Evolutionary conservation across 2,113 vertebrate genomes (phyloP).

Genomic region (Mastomys natalensis): DNA sequence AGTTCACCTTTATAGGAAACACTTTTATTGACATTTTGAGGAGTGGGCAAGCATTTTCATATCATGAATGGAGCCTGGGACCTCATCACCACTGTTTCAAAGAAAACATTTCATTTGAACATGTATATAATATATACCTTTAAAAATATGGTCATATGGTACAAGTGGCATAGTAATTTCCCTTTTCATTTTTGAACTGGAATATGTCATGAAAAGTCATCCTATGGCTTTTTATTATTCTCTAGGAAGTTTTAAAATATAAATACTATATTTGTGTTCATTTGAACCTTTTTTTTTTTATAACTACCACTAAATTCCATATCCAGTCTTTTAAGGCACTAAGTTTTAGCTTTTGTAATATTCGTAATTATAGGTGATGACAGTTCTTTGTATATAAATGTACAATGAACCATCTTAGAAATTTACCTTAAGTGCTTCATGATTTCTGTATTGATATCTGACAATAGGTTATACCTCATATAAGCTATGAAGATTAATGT

Average conservation of each 20-base stretch:
- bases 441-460: conserved; percentile 58
- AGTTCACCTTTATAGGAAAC: neutral
- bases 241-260: neutral
- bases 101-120: neutral
- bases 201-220: conserved; percentile 14
- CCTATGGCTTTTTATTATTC: conserved; percentile 21
- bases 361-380: conserved; percentile 39
- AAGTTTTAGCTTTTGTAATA: conserved; percentile 54
- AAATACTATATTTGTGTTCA: neutral
- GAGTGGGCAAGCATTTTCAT: neutral
- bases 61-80: neutral
- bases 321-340: conserved; percentile 35
- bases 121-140: neutral
- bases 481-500: conserved; percentile 48
- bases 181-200: neutral
- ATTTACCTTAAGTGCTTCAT: conserved; percentile 70
- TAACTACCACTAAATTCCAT: conserved; percentile 31
- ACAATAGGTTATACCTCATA: conserved; percentile 2
- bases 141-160: neutral
- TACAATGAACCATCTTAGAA: conserved; percentile 57
- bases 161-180: neutral
- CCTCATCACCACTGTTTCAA: neutral
- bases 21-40: neutral
- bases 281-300: conserved; percentile 23
- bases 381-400: conserved; percentile 55